Evolutionary conservation across 2,113 vertebrate species (phyloP), one percentile per base, ranked within the genome.

Genomic region (Cottus gobio): DNA sequence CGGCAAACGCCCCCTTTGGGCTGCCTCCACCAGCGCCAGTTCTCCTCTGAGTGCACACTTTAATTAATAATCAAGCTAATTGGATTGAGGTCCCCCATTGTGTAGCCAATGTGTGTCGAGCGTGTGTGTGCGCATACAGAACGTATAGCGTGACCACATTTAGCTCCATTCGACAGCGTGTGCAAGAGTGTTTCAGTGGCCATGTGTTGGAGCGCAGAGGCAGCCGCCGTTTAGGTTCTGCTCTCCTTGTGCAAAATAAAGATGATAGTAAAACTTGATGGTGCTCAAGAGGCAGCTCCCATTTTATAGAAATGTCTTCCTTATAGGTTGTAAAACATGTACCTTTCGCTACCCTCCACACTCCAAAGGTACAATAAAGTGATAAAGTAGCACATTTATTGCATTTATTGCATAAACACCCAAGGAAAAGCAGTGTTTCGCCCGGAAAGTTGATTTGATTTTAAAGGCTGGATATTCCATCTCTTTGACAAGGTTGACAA

Each of bases 61-160:
- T 93, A 94, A 94, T 93, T 94, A 94, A 93, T 94, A 94, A 92
- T 93, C 91, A 90, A 87, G 92, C 88, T 93, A 92, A 93, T 93
- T 93, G 90, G 92, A 92, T 91, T 84, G 86, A 79, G 89, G 77
- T 82, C 82, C 91, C 91, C 89, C 69, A 81, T 81, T 81, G 93
- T 91, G 90, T 75, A 37, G 62, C 56, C 7, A 26, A 58, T 77
- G 70, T 75, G 75, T 77, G 66, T 46, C 69, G n/a, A 44, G n/a
- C 65, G 37, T 58, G 74, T 71, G 78, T 58, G 52, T 22, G 56
- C 13, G 39, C 22, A 24, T 61, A 61, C 65, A 62, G 58, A 39
- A 71, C 22, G 30, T 85, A 30, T 72, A 90, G 46, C 71, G 78
- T 76, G 64, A 77, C 52, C 64, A 73, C 71, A 82, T 86, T 86